Conservation (phyloP, 2,797 vertebrate genomes). For the Lithobates sylvaticus region DNA sequence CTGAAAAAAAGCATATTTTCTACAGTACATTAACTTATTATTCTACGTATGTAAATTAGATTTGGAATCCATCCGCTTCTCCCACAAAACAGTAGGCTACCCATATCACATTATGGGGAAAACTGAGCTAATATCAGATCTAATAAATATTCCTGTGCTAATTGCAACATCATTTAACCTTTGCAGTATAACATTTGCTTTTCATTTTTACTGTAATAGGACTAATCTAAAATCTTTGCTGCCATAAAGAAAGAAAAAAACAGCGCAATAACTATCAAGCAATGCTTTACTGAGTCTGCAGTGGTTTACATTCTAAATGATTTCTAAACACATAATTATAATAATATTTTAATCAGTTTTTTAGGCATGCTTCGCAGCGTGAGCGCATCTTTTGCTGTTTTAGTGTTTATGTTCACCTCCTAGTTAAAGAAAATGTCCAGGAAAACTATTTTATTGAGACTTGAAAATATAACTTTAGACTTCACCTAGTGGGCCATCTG, state of each 20-base stretch:
- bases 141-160: not conserved
- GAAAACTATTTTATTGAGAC: not conserved
- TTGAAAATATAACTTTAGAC: not conserved
- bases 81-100: conserved; percentile 4
- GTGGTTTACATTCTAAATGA: not conserved
- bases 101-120: not conserved
- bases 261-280: too few species aligned
- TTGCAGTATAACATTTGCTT: not conserved
- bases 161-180: conserved; percentile 5
- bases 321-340: not conserved
- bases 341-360: not conserved
- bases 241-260: not conserved
- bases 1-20: not conserved
- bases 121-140: not conserved
- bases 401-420: not conserved
- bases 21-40: conserved; percentile 15
- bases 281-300: not conserved
- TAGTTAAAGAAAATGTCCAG: not conserved
- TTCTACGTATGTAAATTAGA: conserved; percentile 2
- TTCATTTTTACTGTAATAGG: not conserved
- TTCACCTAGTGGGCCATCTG: not conserved
- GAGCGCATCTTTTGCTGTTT: too few species aligned
- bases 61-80: not conserved
- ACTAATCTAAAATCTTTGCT: not conserved
- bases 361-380: not conserved